Evolutionary conservation across 1,140 invertebrate genomes (phyloP), one percentile per base, ranked within the genome.

Genomic region (Nylanderia fulva): DNA sequence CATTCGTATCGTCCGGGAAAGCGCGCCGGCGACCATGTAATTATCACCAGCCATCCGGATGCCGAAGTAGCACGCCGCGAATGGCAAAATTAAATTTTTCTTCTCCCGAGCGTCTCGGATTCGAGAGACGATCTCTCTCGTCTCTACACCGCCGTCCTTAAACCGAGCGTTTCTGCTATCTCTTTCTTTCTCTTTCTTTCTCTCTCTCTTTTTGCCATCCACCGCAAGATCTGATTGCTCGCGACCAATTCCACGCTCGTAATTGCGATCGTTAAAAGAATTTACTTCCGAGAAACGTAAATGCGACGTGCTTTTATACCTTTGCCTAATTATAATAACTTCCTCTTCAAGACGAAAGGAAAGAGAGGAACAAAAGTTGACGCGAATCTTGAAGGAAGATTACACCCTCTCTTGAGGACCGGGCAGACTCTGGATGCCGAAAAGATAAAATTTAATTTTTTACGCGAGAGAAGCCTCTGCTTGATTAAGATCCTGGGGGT

Each of bases 241-340:
- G 21, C 42, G 61, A 58, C 84, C 42, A 60, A 42, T 71, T 56
- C 39, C 45, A 83, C 76, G 54, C 64, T 45, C 61, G 74, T 77
- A 85, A 88, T 86, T 83, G 76, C 42, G 36, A 54, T 76, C 77
- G 77, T 82, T 82, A 45, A 58, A 82, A 71, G 71, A 82, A 68
- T 79, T 77, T 66, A 79, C 74, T 45, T 64, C 42, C 61, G 74
- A n/a, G 83, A 33, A 79, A 42, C 74, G 71, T 72, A 84, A 74
- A 74, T 60, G 68, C 80, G 56, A 61, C 54, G 80, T 76, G 72
- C 80, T 45, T 82, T 45, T 56, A 71, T 54, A 42, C 71, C 42
- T 82, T 58, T 72, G 33, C 52, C 66, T 82, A 82, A 82, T 82
- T 82, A 80, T 80, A 80, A 80, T 58, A 71, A 71, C 64, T 80